Conservation (phyloP, 2,888 invertebrate genomes). For the Malacosoma neustria region DNA sequence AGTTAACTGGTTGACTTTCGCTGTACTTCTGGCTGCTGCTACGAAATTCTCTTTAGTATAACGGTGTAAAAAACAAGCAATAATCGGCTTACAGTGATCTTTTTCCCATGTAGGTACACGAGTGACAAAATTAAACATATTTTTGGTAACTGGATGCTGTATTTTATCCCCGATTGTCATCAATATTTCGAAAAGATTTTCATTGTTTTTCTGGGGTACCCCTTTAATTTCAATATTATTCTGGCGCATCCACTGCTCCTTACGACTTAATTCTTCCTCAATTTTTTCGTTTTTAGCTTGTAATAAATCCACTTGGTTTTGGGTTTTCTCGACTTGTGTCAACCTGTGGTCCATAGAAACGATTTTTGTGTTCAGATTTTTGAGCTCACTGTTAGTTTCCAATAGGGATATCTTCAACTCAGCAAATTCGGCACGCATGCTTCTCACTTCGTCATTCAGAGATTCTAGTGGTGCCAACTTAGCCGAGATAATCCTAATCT, state of each 20-base stretch:
- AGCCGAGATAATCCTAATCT: not conserved
- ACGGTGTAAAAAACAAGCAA: slow-evolving; percentile 6
- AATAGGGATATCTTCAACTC: not conserved
- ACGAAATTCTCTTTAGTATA: slow-evolving; percentile 11
- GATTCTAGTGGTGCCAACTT: not conserved
- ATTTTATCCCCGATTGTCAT: slow-evolving; percentile 1
- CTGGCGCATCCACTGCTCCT: slow-evolving; percentile 1
- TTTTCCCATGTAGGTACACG: slow-evolving; percentile 8
- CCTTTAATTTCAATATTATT: slow-evolving; percentile 3
- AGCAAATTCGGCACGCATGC: not conserved
- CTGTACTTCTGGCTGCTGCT: slow-evolving; percentile 6
- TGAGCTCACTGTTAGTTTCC: not conserved
- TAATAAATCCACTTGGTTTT: not conserved
- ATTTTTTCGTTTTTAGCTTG: not conserved
- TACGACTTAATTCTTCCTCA: not conserved
- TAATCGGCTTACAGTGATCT: slow-evolving; percentile 6
- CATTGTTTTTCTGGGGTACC: not conserved
- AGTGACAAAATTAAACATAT: slow-evolving; percentile 3
- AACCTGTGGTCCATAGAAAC: not conserved
- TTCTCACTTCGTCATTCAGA: not conserved
- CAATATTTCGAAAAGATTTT: slow-evolving; percentile 1
- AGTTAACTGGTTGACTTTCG: slow-evolving; percentile 1
- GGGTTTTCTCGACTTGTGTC: not conserved
- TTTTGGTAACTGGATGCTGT: not conserved
- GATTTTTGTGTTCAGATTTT: not conserved